phyloP scores from a whole-genome alignment of 2,888 invertebrate species.

The Palloptera scutellata region DNA sequence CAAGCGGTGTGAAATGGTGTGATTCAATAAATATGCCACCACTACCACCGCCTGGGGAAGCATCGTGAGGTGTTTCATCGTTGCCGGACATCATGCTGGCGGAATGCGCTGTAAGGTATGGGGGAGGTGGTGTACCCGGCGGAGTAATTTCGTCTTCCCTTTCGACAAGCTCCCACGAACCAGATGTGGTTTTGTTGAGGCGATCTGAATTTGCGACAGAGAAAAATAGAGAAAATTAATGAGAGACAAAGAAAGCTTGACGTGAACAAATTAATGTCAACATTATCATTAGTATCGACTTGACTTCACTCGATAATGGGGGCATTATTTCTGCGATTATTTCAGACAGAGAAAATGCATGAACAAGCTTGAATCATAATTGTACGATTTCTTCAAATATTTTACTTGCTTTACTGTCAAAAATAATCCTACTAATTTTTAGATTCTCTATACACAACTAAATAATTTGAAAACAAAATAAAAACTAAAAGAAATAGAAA shows the following conservation, averaged over 20 bases:
- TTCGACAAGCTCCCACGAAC: slow-evolving; percentile 64
- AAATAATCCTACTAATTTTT: too few species aligned
- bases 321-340: too few species aligned
- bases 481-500: too few species aligned
- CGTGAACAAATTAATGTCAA: neutral
- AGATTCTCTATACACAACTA: too few species aligned
- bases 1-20: slow-evolving; percentile 54
- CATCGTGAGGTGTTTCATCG: slow-evolving; percentile 46
- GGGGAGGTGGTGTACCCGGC: slow-evolving; percentile 89
- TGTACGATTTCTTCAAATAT: too few species aligned
- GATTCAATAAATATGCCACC: slow-evolving; percentile 52
- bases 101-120: slow-evolving; percentile 68
- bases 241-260: neutral
- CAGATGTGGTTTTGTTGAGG: slow-evolving; percentile 60
- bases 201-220: slow-evolving; percentile 49
- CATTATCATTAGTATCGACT: neutral
- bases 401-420: too few species aligned
- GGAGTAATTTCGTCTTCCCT: slow-evolving; percentile 69
- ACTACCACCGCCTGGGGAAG: slow-evolving; percentile 26
- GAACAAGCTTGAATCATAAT: too few species aligned
- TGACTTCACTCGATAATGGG: neutral
- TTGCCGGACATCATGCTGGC: slow-evolving; percentile 49
- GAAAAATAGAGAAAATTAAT: neutral
- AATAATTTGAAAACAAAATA: too few species aligned
- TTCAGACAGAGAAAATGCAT: too few species aligned